Conservation (phyloP, 2,797 vertebrate genomes). For the Carduelis carduelis region DNA sequence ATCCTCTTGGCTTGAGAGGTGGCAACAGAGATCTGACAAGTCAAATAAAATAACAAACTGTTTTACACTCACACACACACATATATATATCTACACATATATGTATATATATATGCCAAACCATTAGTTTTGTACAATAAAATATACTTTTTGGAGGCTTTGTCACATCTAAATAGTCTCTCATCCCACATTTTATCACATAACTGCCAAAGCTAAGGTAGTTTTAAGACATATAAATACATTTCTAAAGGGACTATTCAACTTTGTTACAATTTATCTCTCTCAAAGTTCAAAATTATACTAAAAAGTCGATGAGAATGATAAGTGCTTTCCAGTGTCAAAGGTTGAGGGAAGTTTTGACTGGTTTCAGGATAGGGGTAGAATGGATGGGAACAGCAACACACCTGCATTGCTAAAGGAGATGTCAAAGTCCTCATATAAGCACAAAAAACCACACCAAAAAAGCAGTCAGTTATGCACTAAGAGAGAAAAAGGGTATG, state of each 20-base stretch:
- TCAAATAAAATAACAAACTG: neutral
- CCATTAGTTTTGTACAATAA: neutral
- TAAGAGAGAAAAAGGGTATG: neutral
- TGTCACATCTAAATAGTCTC: neutral
- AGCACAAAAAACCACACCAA: neutral
- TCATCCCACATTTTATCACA: neutral
- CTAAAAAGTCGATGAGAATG: neutral
- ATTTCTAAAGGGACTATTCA: neutral
- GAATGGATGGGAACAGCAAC: neutral
- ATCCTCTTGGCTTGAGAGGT: neutral
- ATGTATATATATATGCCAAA: neutral
- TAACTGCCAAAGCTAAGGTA: neutral
- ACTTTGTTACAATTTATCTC: neutral
- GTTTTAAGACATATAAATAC: neutral
- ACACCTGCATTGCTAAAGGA: neutral
- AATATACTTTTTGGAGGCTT: neutral
- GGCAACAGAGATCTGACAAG: neutral
- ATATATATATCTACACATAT: neutral
- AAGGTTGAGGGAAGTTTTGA: neutral
- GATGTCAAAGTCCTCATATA: neutral
- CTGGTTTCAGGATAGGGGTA: neutral
- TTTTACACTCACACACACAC: neutral
- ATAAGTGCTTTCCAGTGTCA: neutral
- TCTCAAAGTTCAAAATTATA: neutral
- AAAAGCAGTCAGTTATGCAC: neutral